Evolutionary conservation across 2,113 vertebrate species (phyloP).

Genomic region (Amazona vittata): DNA sequence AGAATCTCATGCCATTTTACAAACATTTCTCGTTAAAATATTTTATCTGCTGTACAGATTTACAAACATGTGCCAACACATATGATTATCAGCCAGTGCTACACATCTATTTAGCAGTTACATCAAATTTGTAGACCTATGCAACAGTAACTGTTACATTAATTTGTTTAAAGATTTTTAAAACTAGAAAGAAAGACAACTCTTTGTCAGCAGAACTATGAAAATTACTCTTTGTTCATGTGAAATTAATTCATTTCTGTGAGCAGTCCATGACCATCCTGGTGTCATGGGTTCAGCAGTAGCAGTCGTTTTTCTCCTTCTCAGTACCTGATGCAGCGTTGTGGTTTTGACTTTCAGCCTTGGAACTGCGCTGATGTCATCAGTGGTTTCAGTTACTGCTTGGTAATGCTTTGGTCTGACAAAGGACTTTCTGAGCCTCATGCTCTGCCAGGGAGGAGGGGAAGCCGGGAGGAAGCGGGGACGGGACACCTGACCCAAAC

Average conservation of each 20-base stretch:
- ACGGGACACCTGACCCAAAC: too few relatives aligned
- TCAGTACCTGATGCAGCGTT: too few relatives aligned
- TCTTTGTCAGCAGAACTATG: not conserved
- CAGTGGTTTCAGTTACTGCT: too few relatives aligned
- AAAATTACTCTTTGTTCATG: not conserved
- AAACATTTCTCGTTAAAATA: slow-evolving; percentile 38
- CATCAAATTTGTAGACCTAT: not conserved
- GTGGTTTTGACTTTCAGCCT: too few relatives aligned
- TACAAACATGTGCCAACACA: not conserved
- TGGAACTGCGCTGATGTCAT: too few relatives aligned
- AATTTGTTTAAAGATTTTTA: not conserved
- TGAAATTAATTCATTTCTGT: not conserved
- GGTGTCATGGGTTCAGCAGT: too few relatives aligned
- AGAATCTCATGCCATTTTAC: not conserved
- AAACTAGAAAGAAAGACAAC: not conserved
- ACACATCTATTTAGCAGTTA: not conserved
- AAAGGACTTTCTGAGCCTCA: too few relatives aligned
- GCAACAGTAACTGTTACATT: not conserved
- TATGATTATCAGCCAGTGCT: not conserved
- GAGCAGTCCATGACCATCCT: not conserved
- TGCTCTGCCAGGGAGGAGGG: too few relatives aligned
- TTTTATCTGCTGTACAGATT: not conserved
- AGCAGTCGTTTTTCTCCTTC: too few relatives aligned
- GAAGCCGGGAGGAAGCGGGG: too few relatives aligned
- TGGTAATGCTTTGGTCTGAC: too few relatives aligned